Evolutionary conservation across 1,140 invertebrate genomes (phyloP), one percentile per base, ranked within the genome.

Genomic region (Sitophilus oryzae): DNA sequence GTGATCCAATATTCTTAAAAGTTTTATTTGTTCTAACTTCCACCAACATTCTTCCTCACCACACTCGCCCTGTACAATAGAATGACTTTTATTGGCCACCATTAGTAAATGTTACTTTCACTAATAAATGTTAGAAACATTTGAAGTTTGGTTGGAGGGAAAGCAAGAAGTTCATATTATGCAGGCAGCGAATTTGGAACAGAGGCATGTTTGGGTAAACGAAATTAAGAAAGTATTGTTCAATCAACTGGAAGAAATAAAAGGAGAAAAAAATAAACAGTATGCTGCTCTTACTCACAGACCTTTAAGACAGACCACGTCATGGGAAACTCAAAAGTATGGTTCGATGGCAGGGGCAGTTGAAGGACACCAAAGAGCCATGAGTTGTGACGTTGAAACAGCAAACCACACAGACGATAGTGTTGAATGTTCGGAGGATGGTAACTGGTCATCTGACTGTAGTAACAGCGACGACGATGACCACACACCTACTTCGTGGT

Each of bases 81-180:
- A n/a, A n/a, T n/a, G n/a, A n/a, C n/a, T n/a, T n/a, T n/a, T n/a
- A n/a, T n/a, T n/a, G n/a, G n/a, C n/a, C n/a, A n/a, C n/a, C n/a
- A n/a, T n/a, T n/a, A n/a, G n/a, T n/a, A n/a, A n/a, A n/a, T n/a
- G n/a, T n/a, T n/a, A n/a, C n/a, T n/a, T n/a, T n/a, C n/a, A n/a
- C n/a, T n/a, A n/a, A n/a, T n/a, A n/a, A n/a, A n/a, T n/a, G n/a
- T n/a, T n/a, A n/a, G n/a, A n/a, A 61, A 91, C 92, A 65, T 96
- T 97, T 76, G 93, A 97, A 77, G 82, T 97, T 53, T 97, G 93
- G 93, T 75, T 94, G 4, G 86, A 93, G 68, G 91, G 91, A 1
- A 78, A 93, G 18, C 81, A 88, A 42, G 92, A 96, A 74, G 91
- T 96, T n/a, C 89, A 93, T 73, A 93, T 89, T 1, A 84, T 96